These are phyloP conservation scores for Bubo blakistoni DNA, from an alignment of 2,113 vertebrate genomes.

Conservation along the genomic window DNA sequence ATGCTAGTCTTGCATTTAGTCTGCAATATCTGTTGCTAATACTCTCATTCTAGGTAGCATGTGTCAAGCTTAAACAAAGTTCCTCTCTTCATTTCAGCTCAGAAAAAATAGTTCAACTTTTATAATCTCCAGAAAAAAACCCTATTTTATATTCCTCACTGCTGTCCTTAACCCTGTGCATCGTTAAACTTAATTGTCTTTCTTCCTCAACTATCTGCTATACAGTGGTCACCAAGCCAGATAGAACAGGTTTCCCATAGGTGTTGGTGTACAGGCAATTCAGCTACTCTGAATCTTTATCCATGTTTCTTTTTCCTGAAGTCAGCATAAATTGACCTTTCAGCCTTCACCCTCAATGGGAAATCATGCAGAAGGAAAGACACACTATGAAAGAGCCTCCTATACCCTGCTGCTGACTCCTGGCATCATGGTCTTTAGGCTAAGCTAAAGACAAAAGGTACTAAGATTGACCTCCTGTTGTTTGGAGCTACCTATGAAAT, in stretches of 20 bases:
- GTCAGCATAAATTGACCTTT: not conserved
- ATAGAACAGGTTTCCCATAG: not conserved
- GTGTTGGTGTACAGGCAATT: not conserved
- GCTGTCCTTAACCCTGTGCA: not conserved
- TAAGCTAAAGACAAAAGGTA: not conserved
- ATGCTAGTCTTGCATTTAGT: not conserved
- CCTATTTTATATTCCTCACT: not conserved
- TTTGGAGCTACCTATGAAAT: not conserved
- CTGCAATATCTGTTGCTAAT: not conserved
- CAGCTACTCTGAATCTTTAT: no score
- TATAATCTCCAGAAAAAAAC: not conserved
- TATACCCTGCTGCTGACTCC: not conserved
- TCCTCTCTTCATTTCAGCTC: not conserved
- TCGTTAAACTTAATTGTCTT: not conserved
- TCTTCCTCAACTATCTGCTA: not conserved
- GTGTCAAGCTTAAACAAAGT: not conserved
- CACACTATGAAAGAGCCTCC: not conserved
- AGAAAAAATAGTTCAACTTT: not conserved
- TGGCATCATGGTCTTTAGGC: not conserved
- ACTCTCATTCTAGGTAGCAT: not conserved
- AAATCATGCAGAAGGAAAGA: not conserved
- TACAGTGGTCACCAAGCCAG: not conserved
- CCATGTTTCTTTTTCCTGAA: not conserved
- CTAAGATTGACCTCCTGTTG: not conserved
- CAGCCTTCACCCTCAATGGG: no score